phyloP scores from a whole-genome alignment of 1,140 invertebrate species.

The Eriosoma lanigerum region DNA sequence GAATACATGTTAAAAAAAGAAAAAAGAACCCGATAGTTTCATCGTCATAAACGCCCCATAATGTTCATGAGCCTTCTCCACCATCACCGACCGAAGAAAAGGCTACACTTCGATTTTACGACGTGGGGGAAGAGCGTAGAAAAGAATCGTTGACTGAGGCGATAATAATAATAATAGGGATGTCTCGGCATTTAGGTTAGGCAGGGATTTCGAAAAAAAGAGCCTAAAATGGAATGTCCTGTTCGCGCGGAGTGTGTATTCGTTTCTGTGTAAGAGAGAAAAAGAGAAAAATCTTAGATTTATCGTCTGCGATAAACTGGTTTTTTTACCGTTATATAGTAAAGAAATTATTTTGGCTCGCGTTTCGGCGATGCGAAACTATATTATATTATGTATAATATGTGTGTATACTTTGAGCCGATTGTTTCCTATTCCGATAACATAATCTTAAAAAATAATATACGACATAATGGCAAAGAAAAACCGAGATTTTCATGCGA shows the following conservation, averaged over 20 bases:
- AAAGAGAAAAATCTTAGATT: neutral
- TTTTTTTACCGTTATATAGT: neutral
- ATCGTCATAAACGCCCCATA: conserved; percentile 37
- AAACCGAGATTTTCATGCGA: neutral
- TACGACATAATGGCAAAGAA: neutral
- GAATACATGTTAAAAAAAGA: neutral
- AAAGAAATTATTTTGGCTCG: neutral
- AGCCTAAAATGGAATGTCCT: neutral
- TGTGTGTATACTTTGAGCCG: no score
- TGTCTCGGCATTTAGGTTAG: neutral
- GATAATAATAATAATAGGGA: conserved; percentile 8
- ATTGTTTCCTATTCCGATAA: neutral
- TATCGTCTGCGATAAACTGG: neutral
- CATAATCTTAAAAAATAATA: neutral
- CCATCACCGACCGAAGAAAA: neutral
- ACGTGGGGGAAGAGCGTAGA: neutral
- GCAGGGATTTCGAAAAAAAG: neutral
- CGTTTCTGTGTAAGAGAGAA: accelerated
- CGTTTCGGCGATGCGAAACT: neutral
- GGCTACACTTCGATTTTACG: conserved; percentile 28
- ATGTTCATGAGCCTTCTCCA: neutral
- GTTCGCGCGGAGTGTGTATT: neutral
- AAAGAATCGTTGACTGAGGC: neutral
- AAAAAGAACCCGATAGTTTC: conserved; percentile 24
- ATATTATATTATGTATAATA: neutral